These are phyloP conservation scores for Melierax canorus DNA, from an alignment of 2,113 vertebrate species.

Conservation along the genomic window DNA sequence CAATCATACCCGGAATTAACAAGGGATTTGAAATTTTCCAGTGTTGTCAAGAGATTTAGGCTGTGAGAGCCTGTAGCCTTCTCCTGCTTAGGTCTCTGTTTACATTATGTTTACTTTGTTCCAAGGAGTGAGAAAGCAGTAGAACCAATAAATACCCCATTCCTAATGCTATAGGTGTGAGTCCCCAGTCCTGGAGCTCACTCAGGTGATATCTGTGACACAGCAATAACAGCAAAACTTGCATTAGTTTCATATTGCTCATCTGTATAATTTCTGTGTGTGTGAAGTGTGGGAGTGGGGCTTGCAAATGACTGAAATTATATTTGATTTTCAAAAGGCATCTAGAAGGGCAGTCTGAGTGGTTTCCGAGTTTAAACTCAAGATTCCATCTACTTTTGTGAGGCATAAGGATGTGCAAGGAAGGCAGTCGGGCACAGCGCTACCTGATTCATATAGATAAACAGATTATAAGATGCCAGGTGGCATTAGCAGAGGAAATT, in stretches of 20 bases:
- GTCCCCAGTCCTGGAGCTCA: neutral
- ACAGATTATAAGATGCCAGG: neutral
- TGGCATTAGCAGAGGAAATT: neutral
- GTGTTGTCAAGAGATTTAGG: neutral
- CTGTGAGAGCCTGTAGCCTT: neutral
- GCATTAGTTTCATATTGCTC: neutral
- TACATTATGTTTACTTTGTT: neutral
- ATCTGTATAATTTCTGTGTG: neutral
- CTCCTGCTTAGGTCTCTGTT: neutral
- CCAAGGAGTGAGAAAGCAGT: neutral
- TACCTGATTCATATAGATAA: neutral
- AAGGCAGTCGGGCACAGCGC: neutral
- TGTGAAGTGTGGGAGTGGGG: neutral
- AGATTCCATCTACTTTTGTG: neutral
- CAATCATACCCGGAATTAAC: neutral
- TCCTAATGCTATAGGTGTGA: accelerated
- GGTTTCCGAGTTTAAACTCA: neutral
- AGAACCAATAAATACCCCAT: neutral
- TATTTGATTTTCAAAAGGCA: neutral
- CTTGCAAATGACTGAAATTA: neutral
- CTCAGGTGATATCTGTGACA: neutral
- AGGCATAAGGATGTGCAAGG: neutral
- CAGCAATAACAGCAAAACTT: neutral
- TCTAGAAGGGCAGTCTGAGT: neutral
- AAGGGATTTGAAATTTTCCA: neutral